phyloP scores from a whole-genome alignment of 2,113 vertebrate genomes.

The Pseudois nayaur region DNA sequence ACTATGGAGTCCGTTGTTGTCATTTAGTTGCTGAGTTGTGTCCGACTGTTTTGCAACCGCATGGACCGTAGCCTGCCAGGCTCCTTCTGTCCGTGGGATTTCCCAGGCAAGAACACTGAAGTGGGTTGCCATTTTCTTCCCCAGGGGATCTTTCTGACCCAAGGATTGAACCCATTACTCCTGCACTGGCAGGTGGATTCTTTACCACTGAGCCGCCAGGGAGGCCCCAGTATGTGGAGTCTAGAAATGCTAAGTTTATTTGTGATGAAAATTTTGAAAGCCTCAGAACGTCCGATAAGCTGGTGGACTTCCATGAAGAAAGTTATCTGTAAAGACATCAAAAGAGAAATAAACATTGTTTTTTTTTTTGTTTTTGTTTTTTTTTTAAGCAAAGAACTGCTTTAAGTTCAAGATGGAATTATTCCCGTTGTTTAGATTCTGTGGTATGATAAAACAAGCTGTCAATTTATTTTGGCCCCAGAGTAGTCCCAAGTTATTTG shows the following conservation, averaged over 20 bases:
- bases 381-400: neutral
- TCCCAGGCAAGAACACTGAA: neutral
- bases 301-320: neutral
- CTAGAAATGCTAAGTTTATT: conserved; percentile 20
- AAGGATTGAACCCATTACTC: neutral
- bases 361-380: too few species aligned
- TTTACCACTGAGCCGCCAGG: neutral
- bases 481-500: conserved; percentile 21
- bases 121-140: neutral
- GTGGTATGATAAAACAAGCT: neutral
- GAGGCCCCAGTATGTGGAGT: neutral
- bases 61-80: neutral
- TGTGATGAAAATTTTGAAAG: neutral
- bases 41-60: neutral
- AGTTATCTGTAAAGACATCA: neutral
- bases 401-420: neutral
- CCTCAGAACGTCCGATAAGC: neutral
- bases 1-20: neutral
- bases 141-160: neutral
- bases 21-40: neutral
- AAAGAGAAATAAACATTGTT: neutral
- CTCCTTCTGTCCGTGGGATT: neutral
- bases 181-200: neutral
- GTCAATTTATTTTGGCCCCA: conserved; percentile 11
- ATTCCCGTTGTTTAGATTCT: neutral